Conservation (phyloP, 2,888 invertebrate species). For the Drosophila picticornis region DNA sequence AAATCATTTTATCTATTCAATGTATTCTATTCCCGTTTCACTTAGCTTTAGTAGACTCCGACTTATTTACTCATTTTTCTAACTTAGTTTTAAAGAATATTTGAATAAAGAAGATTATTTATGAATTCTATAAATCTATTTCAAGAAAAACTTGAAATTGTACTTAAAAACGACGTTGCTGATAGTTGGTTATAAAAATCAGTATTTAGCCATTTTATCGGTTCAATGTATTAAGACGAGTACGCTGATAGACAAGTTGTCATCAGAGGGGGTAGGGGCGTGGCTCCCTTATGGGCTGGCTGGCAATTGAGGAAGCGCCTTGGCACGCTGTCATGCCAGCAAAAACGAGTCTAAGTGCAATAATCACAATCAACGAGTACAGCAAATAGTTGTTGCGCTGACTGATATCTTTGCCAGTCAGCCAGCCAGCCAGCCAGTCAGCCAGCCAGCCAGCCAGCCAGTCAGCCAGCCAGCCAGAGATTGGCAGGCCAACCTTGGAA, state of each 20-base stretch:
- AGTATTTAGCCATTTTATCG: neutral
- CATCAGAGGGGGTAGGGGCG: neutral
- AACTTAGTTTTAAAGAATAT: neutral
- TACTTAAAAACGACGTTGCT: neutral
- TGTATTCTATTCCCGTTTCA: neutral
- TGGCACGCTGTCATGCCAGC: constrained; percentile 11
- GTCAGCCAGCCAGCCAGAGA: neutral
- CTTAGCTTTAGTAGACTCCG: neutral
- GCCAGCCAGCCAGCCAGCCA: neutral
- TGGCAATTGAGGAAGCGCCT: constrained; percentile 6
- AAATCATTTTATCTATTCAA: neutral
- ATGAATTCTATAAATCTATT: neutral
- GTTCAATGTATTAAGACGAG: neutral
- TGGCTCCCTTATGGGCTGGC: neutral
- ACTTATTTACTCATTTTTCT: neutral
- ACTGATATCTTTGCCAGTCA: constrained; percentile 14
- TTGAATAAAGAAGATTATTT: neutral
- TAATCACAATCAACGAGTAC: neutral
- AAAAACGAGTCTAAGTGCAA: constrained; percentile 1
- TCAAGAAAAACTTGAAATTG: neutral
- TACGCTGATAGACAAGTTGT: neutral
- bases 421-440: neutral
- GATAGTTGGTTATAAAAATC: neutral
- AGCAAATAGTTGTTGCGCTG: constrained; percentile 1
- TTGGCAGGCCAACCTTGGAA: constrained; percentile 75